These are phyloP conservation scores for Microctonus aethiopoides DNA, from an alignment of 2,888 invertebrate genomes.

Conservation along the genomic window DNA sequence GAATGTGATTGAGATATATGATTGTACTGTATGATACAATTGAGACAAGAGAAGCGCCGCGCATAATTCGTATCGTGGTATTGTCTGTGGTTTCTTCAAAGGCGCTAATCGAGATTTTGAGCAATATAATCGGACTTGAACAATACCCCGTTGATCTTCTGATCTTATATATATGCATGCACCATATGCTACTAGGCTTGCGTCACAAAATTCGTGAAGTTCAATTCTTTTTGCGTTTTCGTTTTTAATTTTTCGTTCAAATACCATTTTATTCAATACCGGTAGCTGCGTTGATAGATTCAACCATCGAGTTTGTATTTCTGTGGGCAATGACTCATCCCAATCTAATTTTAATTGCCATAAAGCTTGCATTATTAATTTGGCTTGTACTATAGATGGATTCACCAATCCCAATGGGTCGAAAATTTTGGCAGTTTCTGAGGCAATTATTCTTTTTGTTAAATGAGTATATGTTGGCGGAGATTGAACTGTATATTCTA, in stretches of 20 bases:
- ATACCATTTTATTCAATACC: too few relatives aligned
- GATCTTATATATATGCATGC: conserved; percentile 38
- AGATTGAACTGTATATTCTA: too few relatives aligned
- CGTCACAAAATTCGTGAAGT: conserved; percentile 46
- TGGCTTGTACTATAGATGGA: conserved; percentile 42
- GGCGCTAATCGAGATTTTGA: conserved; percentile 9
- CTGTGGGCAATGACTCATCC: conserved; percentile 42
- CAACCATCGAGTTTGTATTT: conserved; percentile 37
- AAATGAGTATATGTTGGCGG: too few relatives aligned
- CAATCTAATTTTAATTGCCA: conserved; percentile 44
- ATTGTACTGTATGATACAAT: neutral
- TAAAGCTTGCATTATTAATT: conserved; percentile 42
- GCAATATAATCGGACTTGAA: conserved; percentile 10
- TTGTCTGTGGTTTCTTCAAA: neutral
- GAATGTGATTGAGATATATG: neutral
- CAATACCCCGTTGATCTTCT: neutral
- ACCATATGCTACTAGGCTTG: conserved; percentile 40
- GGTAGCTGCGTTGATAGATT: conserved; percentile 33
- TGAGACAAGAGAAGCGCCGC: conserved; percentile 17
- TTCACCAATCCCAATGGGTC: conserved; percentile 44
- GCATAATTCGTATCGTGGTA: conserved; percentile 19
- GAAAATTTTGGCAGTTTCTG: conserved; percentile 44
- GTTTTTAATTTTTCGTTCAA: conserved; percentile 32
- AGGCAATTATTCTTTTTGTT: conserved; percentile 42
- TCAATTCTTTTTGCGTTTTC: conserved; percentile 24